These are phyloP conservation scores for Ctenochaetus hawaiiensis DNA, from an alignment of 2,797 vertebrate species.

Conservation along the genomic window DNA sequence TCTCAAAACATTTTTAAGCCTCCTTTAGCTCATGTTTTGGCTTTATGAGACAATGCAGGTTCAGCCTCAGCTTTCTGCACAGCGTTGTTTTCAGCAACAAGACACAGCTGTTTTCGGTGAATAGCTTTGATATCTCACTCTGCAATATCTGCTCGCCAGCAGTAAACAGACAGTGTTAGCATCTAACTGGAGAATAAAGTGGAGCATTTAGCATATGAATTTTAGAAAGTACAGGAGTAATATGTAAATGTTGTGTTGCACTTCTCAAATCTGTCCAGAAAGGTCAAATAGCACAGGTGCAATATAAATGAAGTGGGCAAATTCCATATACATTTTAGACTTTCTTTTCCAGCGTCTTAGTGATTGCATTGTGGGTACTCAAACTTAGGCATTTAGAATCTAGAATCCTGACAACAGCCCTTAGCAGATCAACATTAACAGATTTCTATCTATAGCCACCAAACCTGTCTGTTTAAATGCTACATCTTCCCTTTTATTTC, in stretches of 20 bases:
- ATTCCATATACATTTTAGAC: neutral
- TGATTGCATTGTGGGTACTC: neutral
- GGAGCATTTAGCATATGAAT: too few species aligned
- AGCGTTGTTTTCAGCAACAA: neutral
- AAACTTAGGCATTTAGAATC: neutral
- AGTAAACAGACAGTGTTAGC: too few species aligned
- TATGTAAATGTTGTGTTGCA: neutral
- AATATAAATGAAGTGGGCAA: neutral
- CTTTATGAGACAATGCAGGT: neutral
- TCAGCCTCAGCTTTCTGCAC: neutral
- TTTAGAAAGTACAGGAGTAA: too few species aligned
- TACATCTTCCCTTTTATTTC: neutral
- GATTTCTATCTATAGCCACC: neutral
- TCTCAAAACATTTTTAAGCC: neutral
- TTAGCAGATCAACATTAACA: neutral
- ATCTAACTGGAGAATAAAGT: too few species aligned
- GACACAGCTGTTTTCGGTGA: neutral
- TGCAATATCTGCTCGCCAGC: too few species aligned
- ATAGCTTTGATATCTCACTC: too few species aligned
- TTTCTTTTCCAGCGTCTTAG: neutral
- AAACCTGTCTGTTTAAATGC: neutral
- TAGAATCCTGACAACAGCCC: neutral
- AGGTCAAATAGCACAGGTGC: neutral
- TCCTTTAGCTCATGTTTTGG: neutral
- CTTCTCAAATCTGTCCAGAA: neutral